phyloP scores from a whole-genome alignment of 2,797 vertebrate species.

The Periparus ater region DNA sequence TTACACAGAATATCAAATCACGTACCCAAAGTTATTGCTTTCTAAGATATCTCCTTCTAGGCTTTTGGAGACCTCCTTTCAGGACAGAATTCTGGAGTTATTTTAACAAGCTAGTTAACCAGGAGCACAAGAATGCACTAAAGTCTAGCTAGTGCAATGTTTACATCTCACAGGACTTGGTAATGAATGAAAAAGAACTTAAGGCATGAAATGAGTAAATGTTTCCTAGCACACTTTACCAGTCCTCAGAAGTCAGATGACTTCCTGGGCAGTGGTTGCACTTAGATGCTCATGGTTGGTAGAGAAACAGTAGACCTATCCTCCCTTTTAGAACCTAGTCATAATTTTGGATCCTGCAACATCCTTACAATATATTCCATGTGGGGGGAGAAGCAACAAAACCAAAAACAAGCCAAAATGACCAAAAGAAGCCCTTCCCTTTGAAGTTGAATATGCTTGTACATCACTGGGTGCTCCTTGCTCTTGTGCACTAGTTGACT shows the following conservation, averaged over 20 bases:
- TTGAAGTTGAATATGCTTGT: neutral
- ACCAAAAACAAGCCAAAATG: neutral
- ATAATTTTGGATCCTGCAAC: neutral
- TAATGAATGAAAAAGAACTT: neutral
- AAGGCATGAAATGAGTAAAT: neutral
- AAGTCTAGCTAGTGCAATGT: neutral
- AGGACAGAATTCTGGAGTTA: neutral
- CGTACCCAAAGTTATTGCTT: neutral
- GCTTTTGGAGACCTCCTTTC: neutral
- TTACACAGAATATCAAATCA: neutral
- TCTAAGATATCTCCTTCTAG: neutral
- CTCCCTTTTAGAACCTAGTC: neutral
- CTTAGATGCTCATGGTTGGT: neutral
- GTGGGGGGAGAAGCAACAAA: neutral
- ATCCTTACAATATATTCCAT: neutral
- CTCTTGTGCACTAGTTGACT: neutral
- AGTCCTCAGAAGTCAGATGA: neutral
- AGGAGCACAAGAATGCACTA: neutral
- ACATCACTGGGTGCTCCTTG: neutral
- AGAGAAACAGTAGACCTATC: neutral
- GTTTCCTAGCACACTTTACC: neutral
- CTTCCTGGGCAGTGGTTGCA: neutral
- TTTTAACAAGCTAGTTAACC: neutral
- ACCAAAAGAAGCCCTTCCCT: neutral
- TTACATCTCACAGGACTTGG: neutral